These are phyloP conservation scores for Sialia sialis DNA, from an alignment of 2,113 vertebrate species.

Conservation along the genomic window DNA sequence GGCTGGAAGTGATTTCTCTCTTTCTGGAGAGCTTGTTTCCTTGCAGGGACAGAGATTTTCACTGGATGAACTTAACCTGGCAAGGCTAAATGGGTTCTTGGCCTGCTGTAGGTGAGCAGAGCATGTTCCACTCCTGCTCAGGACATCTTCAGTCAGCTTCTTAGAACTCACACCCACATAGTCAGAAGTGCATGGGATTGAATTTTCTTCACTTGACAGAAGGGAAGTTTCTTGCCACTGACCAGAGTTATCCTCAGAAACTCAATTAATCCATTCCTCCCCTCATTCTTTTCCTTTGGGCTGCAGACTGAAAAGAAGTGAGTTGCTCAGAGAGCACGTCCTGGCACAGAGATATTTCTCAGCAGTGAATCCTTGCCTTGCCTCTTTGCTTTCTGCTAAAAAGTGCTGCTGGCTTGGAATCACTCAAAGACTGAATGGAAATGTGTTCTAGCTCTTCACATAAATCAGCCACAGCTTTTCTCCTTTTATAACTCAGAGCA, in stretches of 20 bases:
- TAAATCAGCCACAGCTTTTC: background rate
- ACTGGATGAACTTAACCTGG: background rate
- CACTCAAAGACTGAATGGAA: background rate
- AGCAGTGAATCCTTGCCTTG: background rate
- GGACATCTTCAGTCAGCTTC: background rate
- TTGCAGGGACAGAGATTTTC: background rate
- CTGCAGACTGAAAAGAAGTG: background rate
- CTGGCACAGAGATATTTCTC: background rate
- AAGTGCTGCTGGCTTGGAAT: background rate
- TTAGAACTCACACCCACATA: background rate
- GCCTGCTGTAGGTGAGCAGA: background rate
- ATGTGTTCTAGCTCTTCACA: background rate
- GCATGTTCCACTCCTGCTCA: fast-evolving
- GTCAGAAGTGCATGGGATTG: background rate
- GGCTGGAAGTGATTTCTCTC: background rate
- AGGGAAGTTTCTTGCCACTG: background rate
- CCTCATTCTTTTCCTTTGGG: background rate
- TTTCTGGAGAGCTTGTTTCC: background rate
- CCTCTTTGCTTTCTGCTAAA: background rate
- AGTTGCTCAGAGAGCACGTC: background rate
- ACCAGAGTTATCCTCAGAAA: background rate
- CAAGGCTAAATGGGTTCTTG: background rate
- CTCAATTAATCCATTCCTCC: background rate
- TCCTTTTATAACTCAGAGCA: background rate
- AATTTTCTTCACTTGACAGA: background rate